Conservation (phyloP, 2,888 invertebrate genomes). For the Tanytarsus gracilentus region DNA sequence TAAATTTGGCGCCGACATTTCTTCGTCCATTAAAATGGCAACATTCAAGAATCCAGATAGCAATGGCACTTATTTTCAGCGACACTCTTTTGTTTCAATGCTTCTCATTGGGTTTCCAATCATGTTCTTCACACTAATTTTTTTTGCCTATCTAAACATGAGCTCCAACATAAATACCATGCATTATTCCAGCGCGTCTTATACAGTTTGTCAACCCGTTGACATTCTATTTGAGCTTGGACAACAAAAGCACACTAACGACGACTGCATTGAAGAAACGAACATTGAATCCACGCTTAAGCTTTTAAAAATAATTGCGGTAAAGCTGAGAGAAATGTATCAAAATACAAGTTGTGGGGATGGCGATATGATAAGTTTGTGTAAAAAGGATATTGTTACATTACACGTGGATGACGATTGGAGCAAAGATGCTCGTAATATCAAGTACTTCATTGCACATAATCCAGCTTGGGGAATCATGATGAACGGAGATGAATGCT, state of each 20-base stretch:
- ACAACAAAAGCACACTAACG: conserved; percentile 45
- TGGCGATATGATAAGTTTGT: not conserved
- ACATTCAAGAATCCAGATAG: too few species aligned
- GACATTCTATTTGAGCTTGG: too few species aligned
- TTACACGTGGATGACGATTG: conserved; percentile 5
- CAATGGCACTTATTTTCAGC: too few species aligned
- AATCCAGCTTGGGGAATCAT: conserved; percentile 66
- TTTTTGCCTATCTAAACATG: conserved; percentile 57
- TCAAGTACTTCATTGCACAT: conserved; percentile 57
- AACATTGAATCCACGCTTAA: conserved; percentile 54
- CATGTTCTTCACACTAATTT: conserved; percentile 57
- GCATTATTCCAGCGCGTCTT: conserved; percentile 31
- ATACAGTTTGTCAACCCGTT: conserved; percentile 48
- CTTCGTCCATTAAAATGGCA: too few species aligned
- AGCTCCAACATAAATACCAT: conserved; percentile 39
- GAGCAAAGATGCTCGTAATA: conserved; percentile 50
- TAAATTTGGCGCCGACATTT: too few species aligned
- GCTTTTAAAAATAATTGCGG: conserved; percentile 55
- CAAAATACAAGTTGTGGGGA: conserved; percentile 49
- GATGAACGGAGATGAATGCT: conserved; percentile 39
- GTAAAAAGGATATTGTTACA: not conserved
- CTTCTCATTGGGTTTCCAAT: conserved; percentile 52
- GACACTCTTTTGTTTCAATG: conserved; percentile 53
- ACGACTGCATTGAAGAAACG: conserved; percentile 55
- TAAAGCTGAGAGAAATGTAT: conserved; percentile 52